These are phyloP conservation scores for Drosophila lacteicornis DNA, from an alignment of 1,140 invertebrate genomes.

Conservation along the genomic window DNA sequence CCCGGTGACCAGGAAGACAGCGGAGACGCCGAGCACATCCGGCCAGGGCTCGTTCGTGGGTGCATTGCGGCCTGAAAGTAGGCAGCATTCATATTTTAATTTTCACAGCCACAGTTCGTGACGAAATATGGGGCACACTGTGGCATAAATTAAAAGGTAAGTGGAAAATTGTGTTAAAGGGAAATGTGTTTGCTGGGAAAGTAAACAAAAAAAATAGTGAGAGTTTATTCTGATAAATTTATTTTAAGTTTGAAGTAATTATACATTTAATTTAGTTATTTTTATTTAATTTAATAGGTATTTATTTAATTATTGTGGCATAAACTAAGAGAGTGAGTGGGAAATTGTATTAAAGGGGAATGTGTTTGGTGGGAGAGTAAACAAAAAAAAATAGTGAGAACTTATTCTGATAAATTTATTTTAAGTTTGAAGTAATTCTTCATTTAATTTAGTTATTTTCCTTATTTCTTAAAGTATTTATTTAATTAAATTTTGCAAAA, in stretches of 20 bases:
- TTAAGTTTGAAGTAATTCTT: too few relatives aligned
- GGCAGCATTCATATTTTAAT: constrained; percentile 36
- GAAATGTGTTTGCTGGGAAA: background rate
- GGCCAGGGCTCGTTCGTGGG: constrained; percentile 88
- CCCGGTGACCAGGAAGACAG: constrained; percentile 88
- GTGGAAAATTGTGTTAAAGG: constrained; percentile 11
- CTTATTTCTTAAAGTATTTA: too few relatives aligned
- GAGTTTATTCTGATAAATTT: too few relatives aligned
- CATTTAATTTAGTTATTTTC: background rate
- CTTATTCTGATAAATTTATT: too few relatives aligned
- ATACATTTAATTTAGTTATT: background rate
- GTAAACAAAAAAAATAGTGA: background rate
- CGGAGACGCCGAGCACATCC: constrained; percentile 89
- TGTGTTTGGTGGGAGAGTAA: background rate
- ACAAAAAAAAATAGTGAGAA: background rate
- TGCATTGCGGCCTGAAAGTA: constrained; percentile 85
- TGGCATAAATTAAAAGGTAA: constrained; percentile 10
- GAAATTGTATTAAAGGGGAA: background rate
- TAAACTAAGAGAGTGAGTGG: too few relatives aligned
- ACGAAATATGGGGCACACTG: constrained; percentile 44
- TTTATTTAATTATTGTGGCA: background rate
- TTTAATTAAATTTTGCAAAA: too few relatives aligned
- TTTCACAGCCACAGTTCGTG: constrained; percentile 28
- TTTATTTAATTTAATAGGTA: background rate
- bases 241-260: too few relatives aligned